Base-by-base conservation (phyloP, 2,113 vertebrate species). In the Pelvicachromis taeniatus region DNA sequence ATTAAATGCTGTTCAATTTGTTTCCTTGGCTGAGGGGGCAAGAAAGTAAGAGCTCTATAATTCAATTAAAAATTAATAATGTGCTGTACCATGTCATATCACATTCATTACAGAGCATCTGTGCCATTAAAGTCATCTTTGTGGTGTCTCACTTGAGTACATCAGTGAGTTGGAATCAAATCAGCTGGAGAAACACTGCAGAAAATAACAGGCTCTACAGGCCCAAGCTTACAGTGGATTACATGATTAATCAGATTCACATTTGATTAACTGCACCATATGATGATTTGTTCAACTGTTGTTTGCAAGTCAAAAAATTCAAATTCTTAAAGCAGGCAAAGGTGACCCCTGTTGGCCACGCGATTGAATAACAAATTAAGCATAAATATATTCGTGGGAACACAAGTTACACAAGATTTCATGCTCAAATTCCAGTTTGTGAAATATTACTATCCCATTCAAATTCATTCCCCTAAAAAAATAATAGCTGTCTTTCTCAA, bases 81-180 rank as follows among this genome's bases (percentile, higher is more conserved):
- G 73, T 35, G 23, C 42, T 31, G 26, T 31, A 33, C 31, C 45
- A 50, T 17, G 9, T 17, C 65, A 70, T 17, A 29, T 48, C 40
- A 70, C 40, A 73, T 17, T 31, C 26, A 50, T 50, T 9, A 31
- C 26, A 50, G 1, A 29, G 42, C 16, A 17, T 73, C 9, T 26
- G 21, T 40, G 40, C 3, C 19, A 70, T 87, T 38, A 13, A 77
- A 87, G 68, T 68, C 56, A 13, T 80, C 77, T 58, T 85, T 31
- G 23, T 55, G 53, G 68, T 83, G 83, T 77, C 35, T 78, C 45
- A 31, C 48, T 52, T 52, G 45, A 52, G 75, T 42, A 29, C 73
- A 80, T 54, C 81, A 83, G 38, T 73, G 81, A 84, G 83, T 80
- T 91, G 85, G 87, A 89, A 91, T 91, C 85, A 87, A 54, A 83